Evolutionary conservation across 1,140 invertebrate species (phyloP).

Genomic region (Pogonus chalceus): DNA sequence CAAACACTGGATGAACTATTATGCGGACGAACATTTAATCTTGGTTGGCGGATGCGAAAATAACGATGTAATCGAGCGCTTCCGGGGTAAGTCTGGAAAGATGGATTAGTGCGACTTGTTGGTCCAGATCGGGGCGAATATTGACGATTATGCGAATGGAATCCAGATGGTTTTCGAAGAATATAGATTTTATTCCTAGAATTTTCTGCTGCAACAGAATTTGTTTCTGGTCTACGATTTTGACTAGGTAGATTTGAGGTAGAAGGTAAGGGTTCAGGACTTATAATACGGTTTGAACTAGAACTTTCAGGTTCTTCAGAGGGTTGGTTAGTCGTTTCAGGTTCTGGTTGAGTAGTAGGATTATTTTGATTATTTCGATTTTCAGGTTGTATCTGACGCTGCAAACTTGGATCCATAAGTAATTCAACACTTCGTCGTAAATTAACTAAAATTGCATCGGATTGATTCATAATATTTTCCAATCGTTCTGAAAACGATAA

Average conservation of each 20-base stretch:
- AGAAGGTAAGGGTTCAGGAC: not conserved
- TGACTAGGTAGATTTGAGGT: no score
- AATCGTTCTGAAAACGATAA: constrained; percentile 30
- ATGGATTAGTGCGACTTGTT: not conserved
- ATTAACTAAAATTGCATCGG: constrained; percentile 29
- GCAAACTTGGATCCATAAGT: constrained; percentile 14
- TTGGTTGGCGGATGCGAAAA: not conserved
- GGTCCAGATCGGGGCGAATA: not conserved
- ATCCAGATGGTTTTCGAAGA: not conserved
- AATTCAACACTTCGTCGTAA: constrained; percentile 25
- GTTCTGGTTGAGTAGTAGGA: not conserved
- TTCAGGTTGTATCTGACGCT: not conserved
- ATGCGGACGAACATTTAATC: not conserved
- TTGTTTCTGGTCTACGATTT: no score
- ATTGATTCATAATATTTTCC: constrained; percentile 31
- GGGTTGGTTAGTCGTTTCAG: not conserved
- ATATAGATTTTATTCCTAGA: not conserved
- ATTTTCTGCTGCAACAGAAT: not conserved
- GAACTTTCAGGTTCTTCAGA: not conserved
- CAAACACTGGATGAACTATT: not conserved
- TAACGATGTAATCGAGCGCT: not conserved
- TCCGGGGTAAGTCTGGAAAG: not conserved
- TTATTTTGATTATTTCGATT: not conserved
- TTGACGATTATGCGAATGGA: not conserved
- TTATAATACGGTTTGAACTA: no score